These are phyloP conservation scores for Bursaphelenchus mucronatus DNA, from an alignment of 1,140 invertebrate species.

Conservation along the genomic window DNA sequence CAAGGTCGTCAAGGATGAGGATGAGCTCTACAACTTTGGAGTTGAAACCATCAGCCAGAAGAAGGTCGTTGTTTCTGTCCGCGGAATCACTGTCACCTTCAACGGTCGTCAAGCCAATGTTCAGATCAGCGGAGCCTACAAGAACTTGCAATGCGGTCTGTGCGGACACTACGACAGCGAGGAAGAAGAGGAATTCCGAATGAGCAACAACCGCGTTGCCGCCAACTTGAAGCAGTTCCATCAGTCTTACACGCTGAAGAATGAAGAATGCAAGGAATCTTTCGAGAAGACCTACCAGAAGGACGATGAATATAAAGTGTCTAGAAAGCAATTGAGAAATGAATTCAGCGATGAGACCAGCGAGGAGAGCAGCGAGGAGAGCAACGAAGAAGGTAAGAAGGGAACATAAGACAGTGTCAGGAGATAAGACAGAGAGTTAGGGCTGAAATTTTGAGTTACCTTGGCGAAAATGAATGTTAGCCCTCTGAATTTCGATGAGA, in stretches of 20 bases:
- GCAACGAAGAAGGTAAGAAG: too few species aligned
- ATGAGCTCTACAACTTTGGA: neutral
- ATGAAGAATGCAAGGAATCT: conserved; percentile 17
- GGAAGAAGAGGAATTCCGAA: conserved; percentile 29
- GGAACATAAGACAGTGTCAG: too few species aligned
- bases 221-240: conserved; percentile 24
- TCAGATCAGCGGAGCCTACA: conserved; percentile 28
- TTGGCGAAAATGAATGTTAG: too few species aligned
- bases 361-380: too few species aligned
- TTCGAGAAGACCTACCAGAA: too few species aligned
- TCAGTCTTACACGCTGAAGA: conserved; percentile 3
- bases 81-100: conserved; percentile 35
- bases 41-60: neutral
- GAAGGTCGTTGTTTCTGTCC: conserved; percentile 1
- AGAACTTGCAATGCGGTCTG: conserved; percentile 30
- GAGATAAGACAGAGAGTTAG: too few species aligned
- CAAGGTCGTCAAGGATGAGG: conserved; percentile 25
- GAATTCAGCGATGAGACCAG: too few species aligned
- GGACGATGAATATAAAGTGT: too few species aligned
- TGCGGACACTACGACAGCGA: conserved; percentile 35
- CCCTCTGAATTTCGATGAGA: too few species aligned
- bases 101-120: conserved; percentile 36
- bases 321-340: too few species aligned
- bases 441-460: too few species aligned
- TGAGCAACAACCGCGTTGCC: conserved; percentile 22